Evolutionary conservation across 2,797 vertebrate species (phyloP), one percentile per base, ranked within the genome.

Genomic region (Pelodytes ibericus): DNA sequence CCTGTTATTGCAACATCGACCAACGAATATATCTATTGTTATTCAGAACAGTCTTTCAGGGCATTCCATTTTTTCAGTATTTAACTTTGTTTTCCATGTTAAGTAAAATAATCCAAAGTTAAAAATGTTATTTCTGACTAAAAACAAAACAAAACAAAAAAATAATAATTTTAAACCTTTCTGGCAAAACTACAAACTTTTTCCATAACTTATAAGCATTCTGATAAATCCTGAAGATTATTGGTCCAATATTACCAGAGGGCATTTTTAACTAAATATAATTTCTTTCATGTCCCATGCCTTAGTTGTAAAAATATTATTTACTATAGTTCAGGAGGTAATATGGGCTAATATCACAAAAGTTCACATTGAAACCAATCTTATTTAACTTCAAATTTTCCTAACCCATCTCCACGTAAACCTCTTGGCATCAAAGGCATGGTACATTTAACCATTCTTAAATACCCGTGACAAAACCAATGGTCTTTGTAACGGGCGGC

Each of bases 131-230:
- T 53, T 51, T 47, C 41, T 47, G 62, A 44, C 36, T 63, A 25
- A 39, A 41, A 63, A 15, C 20, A 10, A 15, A 36, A 39, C 1
- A 63, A 63, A n/a, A 41, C 8, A 44, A 44, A 62, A 33, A 41
- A 18, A 63, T 63, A 41, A 47, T 65, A 41, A 49, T 49, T 51
- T 5, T 49, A 30, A 66, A 66, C 8, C 26, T 49, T 51, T 66
- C 25, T 30, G 41, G 41, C 25, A 66, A 11, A 49, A 66, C 26
- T 26, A 27, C 26, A 66, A 11, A 24, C 10, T 39, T 9, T 11
- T 36, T 63, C 22, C 7, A 63, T 39, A 30, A 36, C 27, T 22
- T 39, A 15, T 16, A 63, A 36, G 33, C n/a, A 63, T 63, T 63
- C 22, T 63, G 20, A 16, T 62, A 36, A 63, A 36, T 63, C 20